phyloP scores from a whole-genome alignment of 2,113 vertebrate genomes.

The Petromus typicus region DNA sequence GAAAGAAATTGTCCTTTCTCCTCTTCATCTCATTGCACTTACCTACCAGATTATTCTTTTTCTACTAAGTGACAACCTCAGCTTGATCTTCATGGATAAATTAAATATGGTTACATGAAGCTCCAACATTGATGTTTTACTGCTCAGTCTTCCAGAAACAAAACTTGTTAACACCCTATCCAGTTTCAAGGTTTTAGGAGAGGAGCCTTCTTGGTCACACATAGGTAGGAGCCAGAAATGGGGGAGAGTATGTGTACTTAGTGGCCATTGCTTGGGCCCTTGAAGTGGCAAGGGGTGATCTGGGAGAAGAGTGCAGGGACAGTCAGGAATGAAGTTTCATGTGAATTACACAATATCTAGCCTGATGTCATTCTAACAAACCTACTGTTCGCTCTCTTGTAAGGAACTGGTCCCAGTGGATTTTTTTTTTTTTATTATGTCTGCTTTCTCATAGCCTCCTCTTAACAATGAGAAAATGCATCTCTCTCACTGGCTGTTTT shows the following conservation, averaged over 20 bases:
- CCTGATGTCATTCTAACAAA: no score
- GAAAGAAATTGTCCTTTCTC: neutral
- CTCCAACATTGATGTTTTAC: neutral
- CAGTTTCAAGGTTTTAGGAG: neutral
- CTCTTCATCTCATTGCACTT: neutral
- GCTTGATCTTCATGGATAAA: neutral
- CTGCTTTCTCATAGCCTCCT: rapidly evolving
- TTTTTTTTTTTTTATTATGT: neutral
- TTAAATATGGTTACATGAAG: neutral
- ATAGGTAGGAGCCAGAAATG: rapidly evolving
- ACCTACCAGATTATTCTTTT: no score
- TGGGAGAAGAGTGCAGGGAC: no score
- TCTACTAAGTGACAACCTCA: neutral
- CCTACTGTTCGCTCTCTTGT: rapidly evolving
- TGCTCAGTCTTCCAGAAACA: neutral
- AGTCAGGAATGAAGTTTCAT: rapidly evolving
- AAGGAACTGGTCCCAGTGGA: neutral
- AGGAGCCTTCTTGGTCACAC: neutral
- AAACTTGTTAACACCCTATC: neutral
- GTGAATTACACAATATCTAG: neutral
- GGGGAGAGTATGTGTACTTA: neutral
- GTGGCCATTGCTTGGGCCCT: rapidly evolving
- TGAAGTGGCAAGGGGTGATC: rapidly evolving
- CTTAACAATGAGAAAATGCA: neutral
- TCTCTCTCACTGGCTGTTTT: neutral